Conservation (phyloP, 1,140 invertebrate species). For the Teleopsis dalmanni region DNA sequence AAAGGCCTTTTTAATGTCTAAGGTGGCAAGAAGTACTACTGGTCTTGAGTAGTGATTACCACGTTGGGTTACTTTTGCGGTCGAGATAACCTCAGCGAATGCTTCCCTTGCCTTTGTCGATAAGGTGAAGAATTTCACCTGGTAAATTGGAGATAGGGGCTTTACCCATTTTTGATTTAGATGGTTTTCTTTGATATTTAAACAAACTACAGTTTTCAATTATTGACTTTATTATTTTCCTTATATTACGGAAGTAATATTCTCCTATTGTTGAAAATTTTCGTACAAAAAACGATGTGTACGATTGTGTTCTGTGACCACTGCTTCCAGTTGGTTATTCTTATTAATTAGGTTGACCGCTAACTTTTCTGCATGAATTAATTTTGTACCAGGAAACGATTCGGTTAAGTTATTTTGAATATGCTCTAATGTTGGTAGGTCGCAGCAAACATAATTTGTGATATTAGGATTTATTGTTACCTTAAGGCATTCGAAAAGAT, state of each 20-base stretch:
- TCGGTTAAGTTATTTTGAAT: not conserved
- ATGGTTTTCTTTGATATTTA: not conserved
- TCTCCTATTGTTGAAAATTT: not conserved
- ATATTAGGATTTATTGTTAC: not conserved
- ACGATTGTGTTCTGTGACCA: constrained; percentile 1
- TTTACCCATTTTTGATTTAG: not conserved
- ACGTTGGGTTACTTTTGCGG: too few species aligned
- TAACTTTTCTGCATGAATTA: not conserved
- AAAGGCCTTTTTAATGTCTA: too few species aligned
- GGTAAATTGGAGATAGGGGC: not conserved
- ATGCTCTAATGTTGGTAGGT: not conserved
- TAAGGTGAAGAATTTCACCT: not conserved
- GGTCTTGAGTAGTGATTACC: too few species aligned
- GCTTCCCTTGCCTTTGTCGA: too few species aligned
- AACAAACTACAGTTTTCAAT: constrained; percentile 25
- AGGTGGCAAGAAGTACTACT: too few species aligned
- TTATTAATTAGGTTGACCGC: not conserved
- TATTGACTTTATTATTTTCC: constrained; percentile 8
- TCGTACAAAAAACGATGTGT: constrained; percentile 1
- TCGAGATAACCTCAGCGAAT: too few species aligned
- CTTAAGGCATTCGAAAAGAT: not conserved
- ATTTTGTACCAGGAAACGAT: not conserved
- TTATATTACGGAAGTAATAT: constrained; percentile 1
- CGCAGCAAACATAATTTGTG: not conserved
- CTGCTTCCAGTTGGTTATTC: not conserved